phyloP scores from a whole-genome alignment of 1,140 invertebrate genomes.

The Trichogramma pretiosum region DNA sequence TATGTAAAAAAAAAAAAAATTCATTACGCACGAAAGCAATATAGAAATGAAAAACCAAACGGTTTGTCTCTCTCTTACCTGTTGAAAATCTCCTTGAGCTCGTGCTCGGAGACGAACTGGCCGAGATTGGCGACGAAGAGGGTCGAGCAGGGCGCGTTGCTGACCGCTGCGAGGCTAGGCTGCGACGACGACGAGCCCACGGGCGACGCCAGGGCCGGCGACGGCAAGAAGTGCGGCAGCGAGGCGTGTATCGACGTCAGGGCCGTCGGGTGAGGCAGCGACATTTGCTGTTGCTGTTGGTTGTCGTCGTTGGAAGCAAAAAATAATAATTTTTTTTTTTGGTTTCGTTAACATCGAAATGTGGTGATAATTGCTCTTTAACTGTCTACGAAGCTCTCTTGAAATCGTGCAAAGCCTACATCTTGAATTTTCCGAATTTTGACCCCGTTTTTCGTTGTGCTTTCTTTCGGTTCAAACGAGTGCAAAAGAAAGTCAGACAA shows the following conservation, averaged over 20 bases:
- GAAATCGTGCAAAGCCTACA: no score
- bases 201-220: conserved; percentile 76
- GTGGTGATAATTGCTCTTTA: conserved; percentile 2
- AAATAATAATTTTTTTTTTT: conserved; percentile 25
- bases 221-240: conserved; percentile 67
- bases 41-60: not conserved
- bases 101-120: conserved; percentile 91
- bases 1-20: no score
- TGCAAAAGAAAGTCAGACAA: conserved; percentile 2
- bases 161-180: conserved; percentile 53
- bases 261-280: conserved; percentile 69
- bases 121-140: conserved; percentile 95
- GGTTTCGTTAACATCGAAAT: no score
- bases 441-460: no score
- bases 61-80: conserved; percentile 59
- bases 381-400: no score
- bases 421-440: no score
- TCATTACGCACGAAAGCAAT: not conserved
- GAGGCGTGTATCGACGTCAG: conserved; percentile 73
- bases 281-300: conserved; percentile 52
- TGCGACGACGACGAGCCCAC: conserved; percentile 73
- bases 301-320: no score
- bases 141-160: conserved; percentile 85
- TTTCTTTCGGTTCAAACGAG: no score
- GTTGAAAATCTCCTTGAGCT: conserved; percentile 94